Evolutionary conservation across 2,113 vertebrate genomes (phyloP).

Genomic region (Strigops habroptila): DNA sequence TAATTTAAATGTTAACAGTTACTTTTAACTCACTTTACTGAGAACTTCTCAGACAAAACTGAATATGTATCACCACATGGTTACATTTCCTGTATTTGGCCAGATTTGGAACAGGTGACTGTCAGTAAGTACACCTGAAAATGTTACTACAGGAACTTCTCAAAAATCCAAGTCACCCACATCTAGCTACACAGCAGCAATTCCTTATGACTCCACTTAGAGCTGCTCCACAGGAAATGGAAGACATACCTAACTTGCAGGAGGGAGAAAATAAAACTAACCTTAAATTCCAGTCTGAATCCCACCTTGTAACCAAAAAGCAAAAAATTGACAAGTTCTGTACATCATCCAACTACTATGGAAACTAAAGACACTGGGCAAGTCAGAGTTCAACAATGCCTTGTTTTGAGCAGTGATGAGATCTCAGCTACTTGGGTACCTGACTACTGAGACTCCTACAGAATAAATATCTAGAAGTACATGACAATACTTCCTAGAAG

Average conservation of each 20-base stretch:
- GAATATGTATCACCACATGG: fast-evolving
- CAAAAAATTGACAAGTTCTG: fast-evolving
- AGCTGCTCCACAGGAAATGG: not conserved
- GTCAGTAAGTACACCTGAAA: not conserved
- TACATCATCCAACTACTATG: not conserved
- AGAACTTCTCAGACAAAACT: not conserved
- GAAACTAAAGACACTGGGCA: not conserved
- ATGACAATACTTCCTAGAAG: not conserved
- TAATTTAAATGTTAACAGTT: not conserved
- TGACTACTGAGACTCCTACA: not conserved
- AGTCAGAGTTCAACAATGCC: not conserved
- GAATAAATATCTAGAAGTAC: not conserved
- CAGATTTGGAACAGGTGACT: not conserved
- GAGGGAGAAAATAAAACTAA: not conserved
- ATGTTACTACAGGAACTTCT: not conserved
- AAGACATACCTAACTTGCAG: not conserved
- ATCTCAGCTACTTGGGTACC: not conserved
- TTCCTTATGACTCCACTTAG: not conserved
- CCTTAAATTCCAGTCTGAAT: not conserved
- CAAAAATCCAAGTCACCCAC: not conserved
- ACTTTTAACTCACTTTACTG: not conserved
- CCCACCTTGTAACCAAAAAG: not conserved
- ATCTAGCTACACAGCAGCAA: not conserved
- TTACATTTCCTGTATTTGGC: not conserved
- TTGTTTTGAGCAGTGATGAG: not conserved